Evolutionary conservation across 2,797 vertebrate genomes (phyloP).

Genomic region (Enteromius treurensis): DNA sequence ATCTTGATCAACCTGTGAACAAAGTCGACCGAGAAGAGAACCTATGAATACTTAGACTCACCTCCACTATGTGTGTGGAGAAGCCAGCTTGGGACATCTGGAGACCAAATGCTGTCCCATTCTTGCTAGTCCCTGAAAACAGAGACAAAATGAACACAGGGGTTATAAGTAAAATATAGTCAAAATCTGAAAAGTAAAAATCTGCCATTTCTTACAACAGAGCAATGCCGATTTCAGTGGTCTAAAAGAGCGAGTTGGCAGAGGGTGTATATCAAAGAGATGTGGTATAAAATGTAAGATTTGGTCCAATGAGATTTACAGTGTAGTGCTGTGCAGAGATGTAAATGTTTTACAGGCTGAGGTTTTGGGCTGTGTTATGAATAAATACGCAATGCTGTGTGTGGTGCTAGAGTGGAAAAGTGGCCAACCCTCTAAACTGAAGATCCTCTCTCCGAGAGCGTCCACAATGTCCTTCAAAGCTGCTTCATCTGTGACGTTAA

Average conservation of each 20-base stretch:
- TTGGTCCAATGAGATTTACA: slow-evolving; percentile 52
- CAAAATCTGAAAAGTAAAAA: slow-evolving; percentile 14
- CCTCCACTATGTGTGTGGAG: slow-evolving; percentile 95
- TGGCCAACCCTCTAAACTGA: slow-evolving; percentile 92
- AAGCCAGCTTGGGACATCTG: slow-evolving; percentile 99
- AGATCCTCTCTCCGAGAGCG: slow-evolving; percentile 95
- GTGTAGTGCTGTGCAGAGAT: slow-evolving; percentile 24
- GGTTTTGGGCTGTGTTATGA: slow-evolving; percentile 40
- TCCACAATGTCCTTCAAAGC: slow-evolving; percentile 98
- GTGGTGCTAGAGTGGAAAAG: slow-evolving; percentile 27
- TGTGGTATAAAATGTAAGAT: slow-evolving; percentile 43
- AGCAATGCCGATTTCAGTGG: neutral
- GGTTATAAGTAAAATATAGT: too few species aligned
- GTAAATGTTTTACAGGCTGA: slow-evolving; percentile 50
- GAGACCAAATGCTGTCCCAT: slow-evolving; percentile 95
- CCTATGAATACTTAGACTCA: slow-evolving; percentile 69
- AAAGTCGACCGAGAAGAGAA: neutral
- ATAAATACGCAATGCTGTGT: slow-evolving; percentile 36
- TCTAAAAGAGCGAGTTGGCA: slow-evolving; percentile 44
- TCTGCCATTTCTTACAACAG: neutral
- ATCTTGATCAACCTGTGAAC: neutral
- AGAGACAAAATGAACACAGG: slow-evolving; percentile 34
- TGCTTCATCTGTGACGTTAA: slow-evolving; percentile 95
- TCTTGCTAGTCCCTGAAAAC: slow-evolving; percentile 91
- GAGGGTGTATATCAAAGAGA: slow-evolving; percentile 43